Conservation (phyloP, 1,140 invertebrate genomes). For the Tetraneura akinire region DNA sequence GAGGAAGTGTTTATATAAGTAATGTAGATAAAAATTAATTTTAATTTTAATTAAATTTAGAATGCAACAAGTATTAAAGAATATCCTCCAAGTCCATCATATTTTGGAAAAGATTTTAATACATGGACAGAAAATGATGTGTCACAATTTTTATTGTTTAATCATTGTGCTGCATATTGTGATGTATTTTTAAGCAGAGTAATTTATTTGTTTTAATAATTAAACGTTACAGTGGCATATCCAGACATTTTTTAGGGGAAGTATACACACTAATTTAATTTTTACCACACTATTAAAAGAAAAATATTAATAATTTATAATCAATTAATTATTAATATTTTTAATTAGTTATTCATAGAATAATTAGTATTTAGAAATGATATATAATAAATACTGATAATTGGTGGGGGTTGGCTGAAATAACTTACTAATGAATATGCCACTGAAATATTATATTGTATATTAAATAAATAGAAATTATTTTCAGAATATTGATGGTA, state of each 20-base stretch:
- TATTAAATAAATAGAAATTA: neutral
- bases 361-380: too few species aligned
- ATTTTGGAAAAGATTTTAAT: slow-evolving; percentile 32
- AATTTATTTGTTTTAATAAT: slow-evolving; percentile 34
- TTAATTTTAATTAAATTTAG: neutral
- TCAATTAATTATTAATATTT: too few species aligned
- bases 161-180: slow-evolving; percentile 87
- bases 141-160: slow-evolving; percentile 81
- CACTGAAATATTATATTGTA: too few species aligned
- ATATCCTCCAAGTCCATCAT: neutral
- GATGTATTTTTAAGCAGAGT: slow-evolving; percentile 75
- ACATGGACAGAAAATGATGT: slow-evolving; percentile 83
- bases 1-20: too few species aligned
- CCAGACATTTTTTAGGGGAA: too few species aligned
- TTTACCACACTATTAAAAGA: too few species aligned
- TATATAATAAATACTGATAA: too few species aligned
- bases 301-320: too few species aligned
- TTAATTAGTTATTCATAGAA: too few species aligned
- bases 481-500: slow-evolving; percentile 74
- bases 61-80: slow-evolving; percentile 31
- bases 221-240: too few species aligned
- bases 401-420: too few species aligned
- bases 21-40: neutral
- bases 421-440: neutral
- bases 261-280: too few species aligned